Evolutionary conservation across 2,113 vertebrate genomes (phyloP).

Genomic region (Nansenia antarctica): DNA sequence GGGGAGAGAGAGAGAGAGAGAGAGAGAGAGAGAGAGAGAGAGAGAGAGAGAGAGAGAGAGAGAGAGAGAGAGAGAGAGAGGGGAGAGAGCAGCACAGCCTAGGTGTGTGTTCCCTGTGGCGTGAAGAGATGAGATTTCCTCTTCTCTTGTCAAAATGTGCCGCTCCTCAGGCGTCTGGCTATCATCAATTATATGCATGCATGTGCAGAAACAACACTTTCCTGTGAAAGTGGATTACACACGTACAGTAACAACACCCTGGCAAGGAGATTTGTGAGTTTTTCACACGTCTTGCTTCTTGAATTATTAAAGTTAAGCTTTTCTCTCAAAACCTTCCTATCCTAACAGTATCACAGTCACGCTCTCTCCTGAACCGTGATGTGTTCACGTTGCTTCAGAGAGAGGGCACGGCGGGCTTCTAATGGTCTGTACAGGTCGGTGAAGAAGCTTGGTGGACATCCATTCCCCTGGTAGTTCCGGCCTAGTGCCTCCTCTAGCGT

Average conservation of each 20-base stretch:
- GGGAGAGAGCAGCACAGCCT: too few relatives aligned
- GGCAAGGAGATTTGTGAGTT: constrained; percentile 14
- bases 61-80: too few relatives aligned
- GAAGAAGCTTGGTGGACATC: neutral
- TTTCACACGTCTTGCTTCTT: neutral
- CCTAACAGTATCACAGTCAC: neutral
- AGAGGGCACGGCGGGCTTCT: constrained; percentile 17
- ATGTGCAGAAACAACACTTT: constrained; percentile 49
- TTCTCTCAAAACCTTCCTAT: neutral
- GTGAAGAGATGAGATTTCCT: constrained; percentile 42
- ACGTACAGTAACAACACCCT: constrained; percentile 49
- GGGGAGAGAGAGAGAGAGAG: too few relatives aligned
- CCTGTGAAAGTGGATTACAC: constrained; percentile 45
- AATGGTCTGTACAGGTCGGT: constrained; percentile 13
- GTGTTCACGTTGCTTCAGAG: constrained; percentile 1
- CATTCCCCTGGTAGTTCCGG: neutral
- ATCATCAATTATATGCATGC: constrained; percentile 56
- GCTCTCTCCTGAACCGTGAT: neutral
- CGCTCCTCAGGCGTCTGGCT: constrained; percentile 26
- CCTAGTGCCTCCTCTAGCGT: too few relatives aligned
- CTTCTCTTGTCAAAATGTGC: constrained; percentile 18
- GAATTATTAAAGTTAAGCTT: neutral
- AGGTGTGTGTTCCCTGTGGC: constrained; percentile 23
- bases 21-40: too few relatives aligned
- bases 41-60: too few relatives aligned